Evolutionary conservation across 2,113 vertebrate species (phyloP).

Genomic region (Callionymus lyra): DNA sequence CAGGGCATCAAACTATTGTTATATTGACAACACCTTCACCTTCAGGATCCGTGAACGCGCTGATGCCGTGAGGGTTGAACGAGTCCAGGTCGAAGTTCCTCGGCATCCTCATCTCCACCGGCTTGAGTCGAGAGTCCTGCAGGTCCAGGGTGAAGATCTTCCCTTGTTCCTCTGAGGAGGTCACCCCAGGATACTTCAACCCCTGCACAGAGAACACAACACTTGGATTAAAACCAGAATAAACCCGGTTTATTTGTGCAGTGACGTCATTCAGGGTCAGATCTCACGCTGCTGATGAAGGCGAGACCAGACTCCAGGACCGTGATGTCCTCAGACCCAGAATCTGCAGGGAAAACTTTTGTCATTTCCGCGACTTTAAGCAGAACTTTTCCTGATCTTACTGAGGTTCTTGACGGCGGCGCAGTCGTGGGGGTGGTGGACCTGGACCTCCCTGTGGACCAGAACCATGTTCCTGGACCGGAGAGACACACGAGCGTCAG

Average conservation of each 20-base stretch:
- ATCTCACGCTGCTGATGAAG: constrained; percentile 52
- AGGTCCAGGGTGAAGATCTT: constrained; percentile 77
- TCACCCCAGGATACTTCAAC: constrained; percentile 43
- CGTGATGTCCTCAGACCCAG: constrained; percentile 45
- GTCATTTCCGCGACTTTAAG: too few species aligned
- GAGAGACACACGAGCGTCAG: neutral
- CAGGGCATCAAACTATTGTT: too few species aligned
- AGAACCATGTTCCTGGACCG: constrained; percentile 36
- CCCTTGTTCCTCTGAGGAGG: constrained; percentile 62
- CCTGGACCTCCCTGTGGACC: constrained; percentile 37
- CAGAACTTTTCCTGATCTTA: neutral
- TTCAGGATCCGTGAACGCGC: constrained; percentile 65
- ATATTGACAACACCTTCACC: too few species aligned
- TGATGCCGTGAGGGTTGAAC: constrained; percentile 90
- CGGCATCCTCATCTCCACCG: constrained; percentile 71
- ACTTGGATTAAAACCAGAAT: too few species aligned
- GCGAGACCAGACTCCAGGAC: constrained; percentile 37
- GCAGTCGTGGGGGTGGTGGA: constrained; percentile 65
- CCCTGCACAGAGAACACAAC: constrained; percentile 23
- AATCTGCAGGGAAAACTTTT: constrained; percentile 18
- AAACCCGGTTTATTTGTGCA: too few species aligned
- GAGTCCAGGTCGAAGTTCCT: constrained; percentile 76
- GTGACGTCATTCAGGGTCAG: neutral
- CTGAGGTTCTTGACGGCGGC: constrained; percentile 53
- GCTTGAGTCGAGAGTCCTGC: constrained; percentile 59